phyloP scores from a whole-genome alignment of 2,113 vertebrate species.

The Copsychus sechellarum region DNA sequence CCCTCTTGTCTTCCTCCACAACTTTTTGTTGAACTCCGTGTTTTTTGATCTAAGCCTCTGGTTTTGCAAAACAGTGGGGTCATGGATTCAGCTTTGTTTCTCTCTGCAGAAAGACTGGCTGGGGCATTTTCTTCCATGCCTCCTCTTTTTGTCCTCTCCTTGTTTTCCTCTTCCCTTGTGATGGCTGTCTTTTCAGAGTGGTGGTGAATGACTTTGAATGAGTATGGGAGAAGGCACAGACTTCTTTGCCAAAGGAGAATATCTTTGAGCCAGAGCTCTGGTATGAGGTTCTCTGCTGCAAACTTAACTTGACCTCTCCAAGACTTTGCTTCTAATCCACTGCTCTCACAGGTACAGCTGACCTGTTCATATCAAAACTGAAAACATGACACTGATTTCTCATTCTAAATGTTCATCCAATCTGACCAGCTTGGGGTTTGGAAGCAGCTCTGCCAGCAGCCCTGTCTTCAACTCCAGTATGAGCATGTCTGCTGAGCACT shows the following conservation, averaged over 20 bases:
- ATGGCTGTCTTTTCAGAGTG: not conserved
- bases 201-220: not conserved
- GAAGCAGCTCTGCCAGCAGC: not conserved
- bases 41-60: not conserved
- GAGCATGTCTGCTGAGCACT: not conserved
- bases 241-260: not conserved
- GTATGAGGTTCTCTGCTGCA: not conserved
- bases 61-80: not conserved
- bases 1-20: not conserved
- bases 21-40: not conserved
- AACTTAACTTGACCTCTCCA: not conserved
- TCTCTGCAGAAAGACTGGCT: not conserved
- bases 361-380: not conserved
- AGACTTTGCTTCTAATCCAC: not conserved
- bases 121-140: not conserved
- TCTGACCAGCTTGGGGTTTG: not conserved
- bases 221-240: not conserved
- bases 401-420: not conserved
- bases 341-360: not conserved
- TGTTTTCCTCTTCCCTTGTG: not conserved
- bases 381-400: not conserved
- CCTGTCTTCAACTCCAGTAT: not conserved
- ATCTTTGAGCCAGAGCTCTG: not conserved
- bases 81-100: not conserved
- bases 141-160: not conserved